Percentiles rank a stretch among this genome's conserved stretches.
Conservation (phyloP, 2,888 invertebrate species). For the Morpho deidamia region DNA sequence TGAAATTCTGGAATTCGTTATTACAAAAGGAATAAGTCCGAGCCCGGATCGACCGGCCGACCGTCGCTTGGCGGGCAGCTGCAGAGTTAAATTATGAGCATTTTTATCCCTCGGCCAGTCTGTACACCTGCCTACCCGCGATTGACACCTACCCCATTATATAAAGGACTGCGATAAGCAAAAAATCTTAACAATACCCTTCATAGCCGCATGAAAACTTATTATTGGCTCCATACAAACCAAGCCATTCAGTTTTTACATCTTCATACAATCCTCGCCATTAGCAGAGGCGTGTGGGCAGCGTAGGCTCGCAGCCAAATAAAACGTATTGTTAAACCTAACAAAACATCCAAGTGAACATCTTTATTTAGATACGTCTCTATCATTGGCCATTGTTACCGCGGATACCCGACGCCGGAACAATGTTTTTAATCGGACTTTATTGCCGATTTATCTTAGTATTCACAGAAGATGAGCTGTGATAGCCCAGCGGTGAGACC, state of each 20-base stretch:
- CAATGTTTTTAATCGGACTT: conserved; percentile 67
- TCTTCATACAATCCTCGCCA: conserved; percentile 74
- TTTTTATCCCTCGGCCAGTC: conserved; percentile 59
- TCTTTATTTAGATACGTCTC: conserved; percentile 68
- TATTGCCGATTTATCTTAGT: conserved; percentile 74
- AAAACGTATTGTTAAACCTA: conserved; percentile 71
- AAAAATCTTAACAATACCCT: conserved; percentile 64
- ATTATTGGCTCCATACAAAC: conserved; percentile 72
- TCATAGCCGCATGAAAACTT: conserved; percentile 73
- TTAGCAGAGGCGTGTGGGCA: conserved; percentile 76
- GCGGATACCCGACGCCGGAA: conserved; percentile 43
- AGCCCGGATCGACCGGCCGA: conserved; percentile 47
- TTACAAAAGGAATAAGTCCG: conserved; percentile 58
- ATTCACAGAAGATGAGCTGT: conserved; percentile 73
- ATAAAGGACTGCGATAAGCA: conserved; percentile 45
- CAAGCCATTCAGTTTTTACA: conserved; percentile 68
- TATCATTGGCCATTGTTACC: conserved; percentile 53
- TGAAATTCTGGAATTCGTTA: conserved; percentile 59
- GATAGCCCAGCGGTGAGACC: too few species aligned
- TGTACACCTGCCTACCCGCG: conserved; percentile 67
- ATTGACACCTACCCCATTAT: conserved; percentile 77
- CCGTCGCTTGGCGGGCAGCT: conserved; percentile 72
- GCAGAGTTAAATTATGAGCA: conserved; percentile 73
- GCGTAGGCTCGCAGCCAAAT: conserved; percentile 70
- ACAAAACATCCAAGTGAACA: conserved; percentile 74